Percentiles rank a stretch among this genome's conserved stretches.
phyloP scores from a whole-genome alignment of 2,113 vertebrate genomes.

The Burhinus bistriatus region DNA sequence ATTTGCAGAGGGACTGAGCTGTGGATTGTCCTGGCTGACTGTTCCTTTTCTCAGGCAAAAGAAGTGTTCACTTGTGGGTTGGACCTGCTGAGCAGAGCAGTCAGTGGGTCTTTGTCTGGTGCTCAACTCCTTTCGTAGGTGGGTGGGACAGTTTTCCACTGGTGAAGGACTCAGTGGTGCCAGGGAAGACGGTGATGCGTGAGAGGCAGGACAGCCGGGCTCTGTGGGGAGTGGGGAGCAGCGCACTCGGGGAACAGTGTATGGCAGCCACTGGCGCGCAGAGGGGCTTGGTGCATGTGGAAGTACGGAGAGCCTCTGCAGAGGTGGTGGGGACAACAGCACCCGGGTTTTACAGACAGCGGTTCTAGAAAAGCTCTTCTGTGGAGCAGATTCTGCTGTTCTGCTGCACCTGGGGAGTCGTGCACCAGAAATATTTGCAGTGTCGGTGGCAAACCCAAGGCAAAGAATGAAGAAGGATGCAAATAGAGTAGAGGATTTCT shows the following conservation, averaged over 20 bases:
- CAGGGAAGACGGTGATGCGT: neutral
- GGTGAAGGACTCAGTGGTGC: neutral
- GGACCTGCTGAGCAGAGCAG: neutral
- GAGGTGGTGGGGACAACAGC: neutral
- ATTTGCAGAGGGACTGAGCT: fast-evolving
- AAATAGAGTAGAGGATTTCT: neutral
- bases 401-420: neutral
- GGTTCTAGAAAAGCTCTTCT: neutral
- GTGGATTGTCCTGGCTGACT: neutral
- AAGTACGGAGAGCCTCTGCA: fast-evolving
- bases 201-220: too few relatives aligned
- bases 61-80: fast-evolving
- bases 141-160: fast-evolving
- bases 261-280: neutral
- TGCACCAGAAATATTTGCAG: neutral
- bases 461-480: neutral
- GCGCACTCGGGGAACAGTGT: fast-evolving
- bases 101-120: neutral
- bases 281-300: neutral
- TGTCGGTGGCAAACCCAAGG: neutral
- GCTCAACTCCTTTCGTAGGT: fast-evolving
- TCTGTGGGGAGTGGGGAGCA: neutral
- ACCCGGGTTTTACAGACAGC: fast-evolving
- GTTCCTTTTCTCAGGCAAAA: neutral
- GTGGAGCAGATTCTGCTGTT: neutral